Conservation (phyloP, 2,797 vertebrate species). For the Oreonectes daqikongensis region DNA sequence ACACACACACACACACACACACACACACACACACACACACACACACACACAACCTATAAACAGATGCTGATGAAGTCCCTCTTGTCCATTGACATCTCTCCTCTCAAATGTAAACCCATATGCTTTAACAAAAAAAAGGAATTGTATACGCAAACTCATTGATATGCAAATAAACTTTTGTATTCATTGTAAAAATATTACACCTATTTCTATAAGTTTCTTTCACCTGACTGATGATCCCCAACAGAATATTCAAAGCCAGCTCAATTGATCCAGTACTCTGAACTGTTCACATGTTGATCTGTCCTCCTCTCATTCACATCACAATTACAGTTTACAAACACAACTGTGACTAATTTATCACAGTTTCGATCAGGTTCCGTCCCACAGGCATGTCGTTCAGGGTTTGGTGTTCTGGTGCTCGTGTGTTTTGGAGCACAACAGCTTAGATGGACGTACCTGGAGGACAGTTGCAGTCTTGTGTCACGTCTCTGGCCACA, state of each 20-base stretch:
- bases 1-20: conserved; percentile 55
- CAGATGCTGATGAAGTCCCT: conserved; percentile 44
- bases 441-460: conserved; percentile 73
- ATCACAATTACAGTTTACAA: neutral
- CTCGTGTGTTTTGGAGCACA: neutral
- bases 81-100: conserved; percentile 33
- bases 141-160: conserved; percentile 1
- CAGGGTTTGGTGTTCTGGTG: neutral
- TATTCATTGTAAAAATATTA: neutral
- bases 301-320: neutral
- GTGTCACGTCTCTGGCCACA: conserved; percentile 79
- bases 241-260: neutral
- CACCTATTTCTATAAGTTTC: neutral
- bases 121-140: conserved; percentile 1
- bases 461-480: conserved; percentile 89
- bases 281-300: neutral
- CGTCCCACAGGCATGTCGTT: neutral
- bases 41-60: conserved; percentile 47
- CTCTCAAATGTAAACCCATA: conserved; percentile 19
- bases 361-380: conserved; percentile 3
- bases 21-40: conserved; percentile 44
- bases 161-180: neutral
- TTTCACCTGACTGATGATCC: neutral
- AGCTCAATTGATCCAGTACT: neutral
- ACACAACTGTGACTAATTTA: neutral